Evolutionary conservation across 2,888 invertebrate genomes (phyloP).

Genomic region (Pseudococcus longispinus): DNA sequence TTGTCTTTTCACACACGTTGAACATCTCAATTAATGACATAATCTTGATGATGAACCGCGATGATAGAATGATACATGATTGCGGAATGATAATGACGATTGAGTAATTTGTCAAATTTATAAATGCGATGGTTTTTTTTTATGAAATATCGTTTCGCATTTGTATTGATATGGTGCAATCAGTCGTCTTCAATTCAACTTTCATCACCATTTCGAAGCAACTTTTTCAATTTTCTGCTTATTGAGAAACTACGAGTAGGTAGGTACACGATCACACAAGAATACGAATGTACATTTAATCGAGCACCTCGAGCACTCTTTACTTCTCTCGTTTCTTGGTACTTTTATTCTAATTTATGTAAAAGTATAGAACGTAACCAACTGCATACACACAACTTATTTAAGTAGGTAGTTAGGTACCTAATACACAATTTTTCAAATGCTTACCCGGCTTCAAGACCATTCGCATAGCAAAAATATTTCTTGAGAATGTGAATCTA

Average conservation of each 20-base stretch:
- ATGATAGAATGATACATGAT: not conserved
- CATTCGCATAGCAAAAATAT: no score
- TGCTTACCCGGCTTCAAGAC: not conserved
- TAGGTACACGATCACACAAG: not conserved
- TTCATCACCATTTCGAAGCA: not conserved
- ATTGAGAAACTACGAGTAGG: not conserved
- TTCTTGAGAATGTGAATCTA: no score
- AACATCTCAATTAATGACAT: constrained; percentile 19
- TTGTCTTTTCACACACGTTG: not conserved
- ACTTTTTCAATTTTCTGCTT: not conserved
- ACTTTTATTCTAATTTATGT: not conserved
- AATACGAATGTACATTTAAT: no score
- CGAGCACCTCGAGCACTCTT: no score
- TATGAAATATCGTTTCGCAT: not conserved
- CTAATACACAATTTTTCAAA: not conserved
- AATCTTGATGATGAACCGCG: not conserved
- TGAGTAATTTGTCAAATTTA: constrained; percentile 18
- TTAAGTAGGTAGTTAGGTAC: not conserved
- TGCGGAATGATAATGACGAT: not conserved
- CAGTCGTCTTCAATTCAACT: not conserved
- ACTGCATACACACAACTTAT: not conserved
- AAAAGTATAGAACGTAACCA: not conserved
- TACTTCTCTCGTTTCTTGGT: not conserved
- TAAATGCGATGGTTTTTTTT: not conserved
- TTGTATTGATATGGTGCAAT: constrained; percentile 4